Base-by-base conservation (phyloP, 2,888 invertebrate genomes). In the Ischnura elegans region DNA sequence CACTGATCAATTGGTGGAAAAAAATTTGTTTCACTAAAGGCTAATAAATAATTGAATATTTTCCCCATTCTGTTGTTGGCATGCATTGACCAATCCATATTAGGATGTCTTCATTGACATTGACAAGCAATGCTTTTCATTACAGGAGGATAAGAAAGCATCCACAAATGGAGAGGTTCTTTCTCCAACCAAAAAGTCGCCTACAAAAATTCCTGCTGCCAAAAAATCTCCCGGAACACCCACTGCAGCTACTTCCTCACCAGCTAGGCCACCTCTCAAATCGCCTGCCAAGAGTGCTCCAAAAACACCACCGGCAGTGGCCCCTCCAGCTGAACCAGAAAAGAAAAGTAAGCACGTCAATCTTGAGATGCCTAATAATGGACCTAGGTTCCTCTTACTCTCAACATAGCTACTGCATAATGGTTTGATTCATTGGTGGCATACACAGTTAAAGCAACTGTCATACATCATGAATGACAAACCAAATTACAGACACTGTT, bases 111-210 rank as follows among this genome's bases (percentile, higher is more conserved):
- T n/a, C n/a, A n/a, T 51, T 94, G 8, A 42, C 46, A 93, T 87
- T 94, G 51, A 19, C 86, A 96, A 96, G 96, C 29, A 66, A 55
- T 55, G 4, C 43, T 42, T 61, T 90, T 13, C 25, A 6, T 87
- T 43, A 43, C 25, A 90, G 90, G 61, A 61, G 43, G 61, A 90
- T 55, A 43, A 43, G 97, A 96, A 97, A 97, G 94, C 94, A 42
- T 76, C 93, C 43, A 96, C 97, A 94, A 98, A 98, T 96, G 98
- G 97, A 85, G 97, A 97, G 93, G 97, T 97, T 85, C 97, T 97
- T 94, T 98, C 98, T 45, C 98, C 98, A 94, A 97, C 97, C 94
- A 98, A 98, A 96, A 95, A 95, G 93, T 96, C 97, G 87, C 97
- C 97, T 93, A 96, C 97, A 95, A 97, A 97, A 95, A 95, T 96